Evolutionary conservation across 2,113 vertebrate genomes (phyloP).

Genomic region (Cololabis saira): DNA sequence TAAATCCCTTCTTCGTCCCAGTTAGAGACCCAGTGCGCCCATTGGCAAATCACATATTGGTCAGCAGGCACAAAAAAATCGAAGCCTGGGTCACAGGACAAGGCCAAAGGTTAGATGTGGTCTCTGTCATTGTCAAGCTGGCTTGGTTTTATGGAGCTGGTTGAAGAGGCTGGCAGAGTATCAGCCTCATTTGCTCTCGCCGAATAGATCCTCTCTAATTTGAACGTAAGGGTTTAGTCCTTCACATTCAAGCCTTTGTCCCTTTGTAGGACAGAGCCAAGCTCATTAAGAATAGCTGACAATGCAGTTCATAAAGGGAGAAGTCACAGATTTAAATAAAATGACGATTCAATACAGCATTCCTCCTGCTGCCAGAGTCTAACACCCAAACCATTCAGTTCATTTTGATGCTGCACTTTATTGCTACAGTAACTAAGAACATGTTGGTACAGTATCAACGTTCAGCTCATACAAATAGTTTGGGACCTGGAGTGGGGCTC

Average conservation of each 20-base stretch:
- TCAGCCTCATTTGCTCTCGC: slow-evolving; percentile 70
- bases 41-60: slow-evolving; percentile 89
- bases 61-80: slow-evolving; percentile 83
- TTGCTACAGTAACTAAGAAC: slow-evolving; percentile 29
- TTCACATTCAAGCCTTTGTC: slow-evolving; percentile 47
- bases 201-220: slow-evolving; percentile 63
- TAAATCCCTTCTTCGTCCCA: slow-evolving; percentile 87
- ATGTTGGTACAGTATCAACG: too few species aligned
- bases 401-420: slow-evolving; percentile 18
- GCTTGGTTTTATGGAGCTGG: slow-evolving; percentile 78
- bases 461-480: slow-evolving; percentile 59
- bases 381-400: neutral
- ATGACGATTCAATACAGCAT: slow-evolving; percentile 25
- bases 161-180: slow-evolving; percentile 53
- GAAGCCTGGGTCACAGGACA: slow-evolving; percentile 85
- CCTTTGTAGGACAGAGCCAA: slow-evolving; percentile 44
- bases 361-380: slow-evolving; percentile 2
- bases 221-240: slow-evolving; percentile 53
- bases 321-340: slow-evolving; percentile 47
- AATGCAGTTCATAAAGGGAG: slow-evolving; percentile 37
- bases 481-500: slow-evolving; percentile 47
- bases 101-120: slow-evolving; percentile 85
- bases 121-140: slow-evolving; percentile 83
- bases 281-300: slow-evolving; percentile 53
- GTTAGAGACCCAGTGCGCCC: slow-evolving; percentile 80